Conservation (phyloP, 2,113 vertebrate genomes). For the Aegotheles bennettii region DNA sequence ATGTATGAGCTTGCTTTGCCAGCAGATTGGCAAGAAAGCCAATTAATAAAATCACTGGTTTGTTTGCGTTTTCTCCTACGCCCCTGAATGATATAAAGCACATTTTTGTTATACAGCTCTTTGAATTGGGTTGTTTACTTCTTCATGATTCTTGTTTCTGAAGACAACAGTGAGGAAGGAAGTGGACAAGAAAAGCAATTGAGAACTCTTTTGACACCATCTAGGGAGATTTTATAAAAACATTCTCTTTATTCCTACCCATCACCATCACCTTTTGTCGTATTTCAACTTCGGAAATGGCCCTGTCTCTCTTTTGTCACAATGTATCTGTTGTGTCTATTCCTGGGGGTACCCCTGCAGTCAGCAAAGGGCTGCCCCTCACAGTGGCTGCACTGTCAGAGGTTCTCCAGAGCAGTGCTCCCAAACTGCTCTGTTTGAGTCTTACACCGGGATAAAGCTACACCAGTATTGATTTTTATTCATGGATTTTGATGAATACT, state of each 20-base stretch:
- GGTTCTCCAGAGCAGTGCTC: rapidly evolving
- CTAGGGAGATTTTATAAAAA: not conserved
- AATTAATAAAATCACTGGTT: not conserved
- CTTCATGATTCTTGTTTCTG: not conserved
- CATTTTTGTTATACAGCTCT: not conserved
- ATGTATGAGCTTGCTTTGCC: not conserved
- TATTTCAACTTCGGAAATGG: not conserved
- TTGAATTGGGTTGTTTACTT: not conserved
- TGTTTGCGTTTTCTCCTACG: not conserved
- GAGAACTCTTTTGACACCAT: not conserved
- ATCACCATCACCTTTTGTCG: not conserved
- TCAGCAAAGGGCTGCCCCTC: not conserved
- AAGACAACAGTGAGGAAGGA: not conserved
- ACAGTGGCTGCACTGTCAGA: not conserved
- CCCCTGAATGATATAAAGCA: not conserved
- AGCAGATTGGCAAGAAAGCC: not conserved
- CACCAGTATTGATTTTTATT: not conserved
- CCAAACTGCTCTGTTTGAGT: not conserved
- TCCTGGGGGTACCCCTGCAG: rapidly evolving
- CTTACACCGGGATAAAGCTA: not conserved
- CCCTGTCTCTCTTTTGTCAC: not conserved
- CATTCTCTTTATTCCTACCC: not conserved
- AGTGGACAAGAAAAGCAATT: rapidly evolving
- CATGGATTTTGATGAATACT: not conserved
- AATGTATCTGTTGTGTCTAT: not conserved